Evolutionary conservation across 1,140 invertebrate species (phyloP).

Genomic region (Acromyrmex echinatior): DNA sequence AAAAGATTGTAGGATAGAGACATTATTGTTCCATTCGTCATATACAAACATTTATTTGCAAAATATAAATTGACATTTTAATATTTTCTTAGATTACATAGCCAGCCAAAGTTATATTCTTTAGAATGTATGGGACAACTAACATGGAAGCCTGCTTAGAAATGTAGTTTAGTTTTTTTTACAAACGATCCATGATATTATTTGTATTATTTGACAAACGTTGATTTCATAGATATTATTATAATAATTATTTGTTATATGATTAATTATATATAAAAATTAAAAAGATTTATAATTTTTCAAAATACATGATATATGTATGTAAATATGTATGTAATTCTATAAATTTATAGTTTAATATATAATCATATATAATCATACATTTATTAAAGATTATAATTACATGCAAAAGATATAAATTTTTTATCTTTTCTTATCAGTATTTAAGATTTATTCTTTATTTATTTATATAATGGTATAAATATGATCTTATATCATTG

Average conservation of each 20-base stretch:
- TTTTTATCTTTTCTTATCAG: background rate
- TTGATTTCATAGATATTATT: constrained; percentile 12
- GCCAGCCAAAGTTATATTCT: constrained; percentile 60
- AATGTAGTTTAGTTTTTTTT: constrained; percentile 70
- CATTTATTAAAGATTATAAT: constrained; percentile 23
- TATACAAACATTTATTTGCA: background rate
- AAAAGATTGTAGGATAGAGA: constrained; percentile 5
- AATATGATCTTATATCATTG: background rate
- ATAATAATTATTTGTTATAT: background rate
- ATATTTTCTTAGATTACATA: constrained; percentile 17
- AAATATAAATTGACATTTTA: background rate
- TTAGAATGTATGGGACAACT: constrained; percentile 59
- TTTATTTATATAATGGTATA: background rate
- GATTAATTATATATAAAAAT: constrained; percentile 20
- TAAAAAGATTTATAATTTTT: background rate
- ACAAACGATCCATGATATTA: constrained; percentile 41
- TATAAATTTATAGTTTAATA: constrained; percentile 15
- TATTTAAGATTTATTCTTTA: constrained; percentile 11
- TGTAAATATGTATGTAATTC: constrained; percentile 26
- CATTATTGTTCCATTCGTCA: background rate
- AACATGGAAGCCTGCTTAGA: constrained; percentile 78
- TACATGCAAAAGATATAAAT: background rate
- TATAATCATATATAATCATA: background rate
- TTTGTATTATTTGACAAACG: background rate
- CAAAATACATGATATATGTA: background rate